Conservation (phyloP, 2,888 invertebrate genomes). For the Exocentrus adspersus region DNA sequence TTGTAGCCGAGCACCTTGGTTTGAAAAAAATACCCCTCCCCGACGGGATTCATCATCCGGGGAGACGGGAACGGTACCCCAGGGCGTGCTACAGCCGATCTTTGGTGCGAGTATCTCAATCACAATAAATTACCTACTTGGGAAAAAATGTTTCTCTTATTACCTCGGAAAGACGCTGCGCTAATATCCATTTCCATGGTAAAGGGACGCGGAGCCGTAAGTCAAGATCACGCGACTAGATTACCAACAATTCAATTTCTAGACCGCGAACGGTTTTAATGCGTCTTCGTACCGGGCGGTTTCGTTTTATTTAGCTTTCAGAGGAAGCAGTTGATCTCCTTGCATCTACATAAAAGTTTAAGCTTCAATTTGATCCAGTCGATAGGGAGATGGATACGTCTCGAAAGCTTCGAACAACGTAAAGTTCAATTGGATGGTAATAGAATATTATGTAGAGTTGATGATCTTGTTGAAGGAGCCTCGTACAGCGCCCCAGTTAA, state of each 20-base stretch:
- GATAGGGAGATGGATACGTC: too few relatives aligned
- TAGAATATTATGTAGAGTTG: too few relatives aligned
- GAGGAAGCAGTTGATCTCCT: too few relatives aligned
- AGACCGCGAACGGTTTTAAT: slow-evolving; percentile 44
- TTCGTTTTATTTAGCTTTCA: too few relatives aligned
- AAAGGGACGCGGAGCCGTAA: slow-evolving; percentile 44
- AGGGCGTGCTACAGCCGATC: slow-evolving; percentile 30
- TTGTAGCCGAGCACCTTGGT: background rate
- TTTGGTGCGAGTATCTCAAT: slow-evolving; percentile 24
- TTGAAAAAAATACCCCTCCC: slow-evolving; percentile 9
- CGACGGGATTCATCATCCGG: background rate
- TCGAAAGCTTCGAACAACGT: too few relatives aligned
- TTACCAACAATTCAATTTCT: slow-evolving; percentile 52
- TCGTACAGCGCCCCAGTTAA: background rate
- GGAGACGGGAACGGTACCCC: slow-evolving; percentile 18
- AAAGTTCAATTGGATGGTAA: too few relatives aligned
- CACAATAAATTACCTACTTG: slow-evolving; percentile 32
- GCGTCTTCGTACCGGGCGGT: slow-evolving; percentile 37
- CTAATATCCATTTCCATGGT: slow-evolving; percentile 45
- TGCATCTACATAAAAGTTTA: too few relatives aligned
- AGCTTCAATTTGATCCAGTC: too few relatives aligned
- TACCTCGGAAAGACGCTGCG: slow-evolving; percentile 39
- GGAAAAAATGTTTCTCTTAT: slow-evolving; percentile 36
- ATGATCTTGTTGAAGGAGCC: slow-evolving; percentile 34
- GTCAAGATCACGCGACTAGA: slow-evolving; percentile 50